Conservation (phyloP, 2,113 vertebrate species). For the Rhinichthys klamathensis region DNA sequence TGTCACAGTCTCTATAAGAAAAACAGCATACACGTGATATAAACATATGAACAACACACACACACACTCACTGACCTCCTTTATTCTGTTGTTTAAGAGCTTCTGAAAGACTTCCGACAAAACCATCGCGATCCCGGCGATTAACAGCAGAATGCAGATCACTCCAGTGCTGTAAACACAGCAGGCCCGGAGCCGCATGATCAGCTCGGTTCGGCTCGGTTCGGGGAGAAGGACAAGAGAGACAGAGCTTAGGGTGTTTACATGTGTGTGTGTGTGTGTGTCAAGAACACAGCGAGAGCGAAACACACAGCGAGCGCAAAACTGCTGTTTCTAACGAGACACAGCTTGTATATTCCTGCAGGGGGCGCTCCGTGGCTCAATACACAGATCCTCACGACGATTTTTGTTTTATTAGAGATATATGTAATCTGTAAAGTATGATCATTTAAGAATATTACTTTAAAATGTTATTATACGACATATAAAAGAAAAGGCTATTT, state of each 20-base stretch:
- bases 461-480: neutral
- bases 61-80: slow-evolving; percentile 65
- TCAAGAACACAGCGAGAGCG: neutral
- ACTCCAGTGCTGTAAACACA: slow-evolving; percentile 69
- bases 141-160: slow-evolving; percentile 67
- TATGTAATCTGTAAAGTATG: neutral
- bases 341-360: neutral
- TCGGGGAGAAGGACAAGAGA: neutral
- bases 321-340: neutral
- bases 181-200: slow-evolving; percentile 59
- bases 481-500: neutral
- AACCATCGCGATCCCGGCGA: slow-evolving; percentile 69
- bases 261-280: no score
- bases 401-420: neutral
- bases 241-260: neutral
- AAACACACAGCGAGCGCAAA: neutral
- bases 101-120: slow-evolving; percentile 69
- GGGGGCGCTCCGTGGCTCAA: neutral
- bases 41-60: neutral
- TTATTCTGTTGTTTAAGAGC: slow-evolving; percentile 63
- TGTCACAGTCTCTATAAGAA: no score
- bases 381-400: neutral
- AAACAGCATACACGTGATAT: no score
- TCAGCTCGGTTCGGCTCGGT: neutral
- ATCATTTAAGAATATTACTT: neutral